Evolutionary conservation across 2,113 vertebrate species (phyloP).

Genomic region (Tenrec ecaudatus): DNA sequence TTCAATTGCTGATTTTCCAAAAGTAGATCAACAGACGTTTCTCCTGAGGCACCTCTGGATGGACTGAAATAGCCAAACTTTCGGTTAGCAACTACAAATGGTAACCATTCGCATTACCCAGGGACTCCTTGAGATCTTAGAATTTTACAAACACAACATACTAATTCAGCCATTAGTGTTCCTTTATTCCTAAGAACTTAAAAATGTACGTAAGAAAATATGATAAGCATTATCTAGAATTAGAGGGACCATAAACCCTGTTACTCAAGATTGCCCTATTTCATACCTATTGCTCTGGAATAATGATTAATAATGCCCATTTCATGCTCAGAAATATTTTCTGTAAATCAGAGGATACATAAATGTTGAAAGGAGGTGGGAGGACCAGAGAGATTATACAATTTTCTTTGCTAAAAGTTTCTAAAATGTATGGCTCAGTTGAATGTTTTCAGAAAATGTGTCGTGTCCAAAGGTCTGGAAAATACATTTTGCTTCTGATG

Average conservation of each 20-base stretch:
- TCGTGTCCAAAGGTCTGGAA: neutral
- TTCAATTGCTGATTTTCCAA: neutral
- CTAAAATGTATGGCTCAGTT: neutral
- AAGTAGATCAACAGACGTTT: neutral
- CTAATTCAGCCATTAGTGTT: neutral
- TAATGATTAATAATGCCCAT: neutral
- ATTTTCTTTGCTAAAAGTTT: neutral
- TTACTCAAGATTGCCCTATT: neutral
- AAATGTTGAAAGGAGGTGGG: constrained; percentile 12
- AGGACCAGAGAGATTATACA: neutral
- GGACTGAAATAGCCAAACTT: neutral
- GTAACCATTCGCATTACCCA: neutral
- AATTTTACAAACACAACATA: neutral
- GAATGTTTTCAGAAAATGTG: neutral
- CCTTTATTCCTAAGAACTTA: neutral
- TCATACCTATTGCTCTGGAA: neutral
- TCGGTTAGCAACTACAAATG: neutral
- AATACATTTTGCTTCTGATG: constrained; percentile 10
- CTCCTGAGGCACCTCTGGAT: neutral
- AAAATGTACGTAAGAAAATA: neutral
- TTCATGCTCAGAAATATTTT: neutral
- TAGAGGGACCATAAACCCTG: neutral
- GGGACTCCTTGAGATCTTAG: neutral
- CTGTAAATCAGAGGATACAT: neutral
- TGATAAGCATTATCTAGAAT: neutral